A percentile compares a stretch with the other conserved stretches of the same genome.
These are phyloP conservation scores for Microtus pennsylvanicus DNA, from an alignment of 2,113 vertebrate genomes.

Conservation along the genomic window DNA sequence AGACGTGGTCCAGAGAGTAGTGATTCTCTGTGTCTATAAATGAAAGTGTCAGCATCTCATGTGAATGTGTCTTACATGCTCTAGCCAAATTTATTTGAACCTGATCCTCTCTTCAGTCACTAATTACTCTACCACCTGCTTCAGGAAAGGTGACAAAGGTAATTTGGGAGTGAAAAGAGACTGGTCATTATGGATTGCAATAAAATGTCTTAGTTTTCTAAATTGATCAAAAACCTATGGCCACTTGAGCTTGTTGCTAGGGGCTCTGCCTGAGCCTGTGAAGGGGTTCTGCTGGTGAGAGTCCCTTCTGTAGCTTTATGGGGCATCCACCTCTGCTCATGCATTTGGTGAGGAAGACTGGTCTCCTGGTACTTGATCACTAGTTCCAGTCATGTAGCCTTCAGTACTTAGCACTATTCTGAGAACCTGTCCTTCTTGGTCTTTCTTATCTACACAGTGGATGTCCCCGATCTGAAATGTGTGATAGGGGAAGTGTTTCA, in stretches of 20 bases:
- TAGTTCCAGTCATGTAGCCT: neutral
- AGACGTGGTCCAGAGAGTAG: neutral
- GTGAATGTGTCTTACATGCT: neutral
- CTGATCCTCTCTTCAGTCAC: neutral
- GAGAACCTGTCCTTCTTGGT: neutral
- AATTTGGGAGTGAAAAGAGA: neutral
- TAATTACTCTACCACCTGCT: neutral
- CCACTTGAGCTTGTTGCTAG: neutral
- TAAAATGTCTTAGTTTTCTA: slow-evolving; percentile 27
- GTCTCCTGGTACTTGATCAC: neutral
- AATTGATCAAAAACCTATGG: neutral
- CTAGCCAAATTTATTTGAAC: neutral
- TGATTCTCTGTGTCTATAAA: neutral
- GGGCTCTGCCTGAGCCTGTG: neutral
- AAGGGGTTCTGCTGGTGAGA: neutral
- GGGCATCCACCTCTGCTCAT: neutral
- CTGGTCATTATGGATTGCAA: neutral
- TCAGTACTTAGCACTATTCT: neutral
- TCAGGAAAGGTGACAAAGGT: neutral
- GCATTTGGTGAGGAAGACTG: neutral
- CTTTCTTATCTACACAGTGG: neutral
- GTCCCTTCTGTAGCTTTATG: neutral
- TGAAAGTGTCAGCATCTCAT: neutral
- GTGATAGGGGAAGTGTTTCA: neutral
- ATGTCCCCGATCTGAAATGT: neutral